phyloP scores from a whole-genome alignment of 2,113 vertebrate genomes.

The Oophaga pumilio region DNA sequence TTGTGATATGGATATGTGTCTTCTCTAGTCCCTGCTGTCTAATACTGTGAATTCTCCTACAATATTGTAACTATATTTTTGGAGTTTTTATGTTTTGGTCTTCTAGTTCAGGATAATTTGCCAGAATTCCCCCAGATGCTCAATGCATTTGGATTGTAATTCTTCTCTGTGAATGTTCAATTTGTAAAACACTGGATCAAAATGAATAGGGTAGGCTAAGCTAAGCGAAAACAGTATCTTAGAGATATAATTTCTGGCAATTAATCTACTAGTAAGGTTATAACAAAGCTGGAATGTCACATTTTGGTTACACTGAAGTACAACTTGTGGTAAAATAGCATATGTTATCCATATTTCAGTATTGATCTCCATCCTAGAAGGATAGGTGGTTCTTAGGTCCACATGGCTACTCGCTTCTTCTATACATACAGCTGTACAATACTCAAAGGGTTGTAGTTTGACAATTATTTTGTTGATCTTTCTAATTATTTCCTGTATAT shows the following conservation, averaged over 20 bases:
- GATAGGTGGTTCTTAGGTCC: not conserved
- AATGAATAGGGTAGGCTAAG: not conserved
- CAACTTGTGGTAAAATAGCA: not conserved
- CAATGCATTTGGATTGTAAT: not conserved
- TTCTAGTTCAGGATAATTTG: not conserved
- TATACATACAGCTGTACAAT: constrained; percentile 71
- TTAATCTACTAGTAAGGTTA: not conserved
- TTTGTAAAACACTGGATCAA: constrained; percentile 4
- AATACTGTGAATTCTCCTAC: constrained; percentile 9
- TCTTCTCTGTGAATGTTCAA: not conserved
- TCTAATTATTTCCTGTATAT: constrained; percentile 83
- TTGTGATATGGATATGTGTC: not conserved
- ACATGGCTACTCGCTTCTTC: not conserved
- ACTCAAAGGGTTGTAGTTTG: constrained; percentile 85
- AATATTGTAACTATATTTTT: not conserved
- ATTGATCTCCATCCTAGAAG: constrained; percentile 13
- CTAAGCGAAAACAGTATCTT: not conserved
- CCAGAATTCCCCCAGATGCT: not conserved
- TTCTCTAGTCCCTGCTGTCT: not conserved
- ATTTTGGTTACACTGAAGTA: not conserved
- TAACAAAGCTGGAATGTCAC: not conserved
- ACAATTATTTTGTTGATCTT: constrained; percentile 73
- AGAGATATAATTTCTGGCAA: not conserved
- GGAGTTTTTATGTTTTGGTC: not conserved
- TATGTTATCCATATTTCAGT: constrained; percentile 4